These are phyloP conservation scores for Melanotus villosus DNA, from an alignment of 2,888 invertebrate species.

Conservation along the genomic window DNA sequence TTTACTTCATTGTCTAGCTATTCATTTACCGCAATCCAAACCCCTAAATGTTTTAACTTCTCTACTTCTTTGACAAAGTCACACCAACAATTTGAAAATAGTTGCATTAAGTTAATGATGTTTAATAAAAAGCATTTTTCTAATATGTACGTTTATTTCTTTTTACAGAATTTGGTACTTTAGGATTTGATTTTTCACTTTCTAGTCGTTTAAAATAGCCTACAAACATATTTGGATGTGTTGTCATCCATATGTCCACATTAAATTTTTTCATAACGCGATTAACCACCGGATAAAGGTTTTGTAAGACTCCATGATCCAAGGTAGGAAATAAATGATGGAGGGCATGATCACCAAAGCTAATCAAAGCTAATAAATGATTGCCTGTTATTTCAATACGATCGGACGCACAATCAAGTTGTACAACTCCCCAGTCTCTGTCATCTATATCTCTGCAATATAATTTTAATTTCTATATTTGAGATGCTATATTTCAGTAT, in stretches of 20 bases:
- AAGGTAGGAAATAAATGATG: slow-evolving; percentile 89
- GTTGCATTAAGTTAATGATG: too few relatives aligned
- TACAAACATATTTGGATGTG: slow-evolving; percentile 76
- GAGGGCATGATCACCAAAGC: slow-evolving; percentile 84
- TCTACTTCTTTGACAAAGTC: too few relatives aligned
- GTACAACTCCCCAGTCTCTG: slow-evolving; percentile 84
- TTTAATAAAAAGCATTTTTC: too few relatives aligned
- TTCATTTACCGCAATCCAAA: too few relatives aligned
- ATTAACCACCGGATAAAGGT: slow-evolving; percentile 75
- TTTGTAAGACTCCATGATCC: slow-evolving; percentile 81
- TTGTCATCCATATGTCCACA: slow-evolving; percentile 67
- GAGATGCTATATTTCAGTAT: neutral
- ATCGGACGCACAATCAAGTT: slow-evolving; percentile 83
- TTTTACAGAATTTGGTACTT: slow-evolving; percentile 50
- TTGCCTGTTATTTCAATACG: slow-evolving; percentile 78
- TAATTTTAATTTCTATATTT: slow-evolving; percentile 52
- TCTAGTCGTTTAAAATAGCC: slow-evolving; percentile 78
- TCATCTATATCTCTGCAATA: slow-evolving; percentile 68
- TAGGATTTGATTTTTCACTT: slow-evolving; percentile 67
- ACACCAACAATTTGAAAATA: too few relatives aligned
- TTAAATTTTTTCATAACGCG: slow-evolving; percentile 78
- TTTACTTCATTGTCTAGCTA: too few relatives aligned
- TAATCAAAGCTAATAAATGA: slow-evolving; percentile 78
- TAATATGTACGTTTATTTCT: too few relatives aligned
- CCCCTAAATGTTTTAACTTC: too few relatives aligned